A percentile compares a stretch with the other conserved stretches of the same genome.
Evolutionary conservation across 2,888 invertebrate species (phyloP).

Genomic region (Creontiades dilutus): DNA sequence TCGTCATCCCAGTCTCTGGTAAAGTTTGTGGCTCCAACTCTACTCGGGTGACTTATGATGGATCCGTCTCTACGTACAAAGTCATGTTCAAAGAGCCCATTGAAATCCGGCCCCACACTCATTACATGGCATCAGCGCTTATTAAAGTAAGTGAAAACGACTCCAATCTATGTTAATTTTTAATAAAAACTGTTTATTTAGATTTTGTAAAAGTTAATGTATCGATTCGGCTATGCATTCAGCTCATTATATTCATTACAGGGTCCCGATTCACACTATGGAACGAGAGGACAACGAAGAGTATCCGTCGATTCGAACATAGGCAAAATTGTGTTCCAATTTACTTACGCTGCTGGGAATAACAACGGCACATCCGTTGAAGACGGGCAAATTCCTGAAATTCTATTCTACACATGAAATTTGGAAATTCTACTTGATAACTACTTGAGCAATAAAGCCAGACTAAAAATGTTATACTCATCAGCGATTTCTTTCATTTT

Average conservation of each 20-base stretch:
- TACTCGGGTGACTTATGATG: slow-evolving; percentile 88
- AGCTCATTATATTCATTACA: slow-evolving; percentile 77
- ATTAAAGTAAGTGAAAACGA: slow-evolving; percentile 82
- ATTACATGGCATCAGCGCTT: slow-evolving; percentile 89
- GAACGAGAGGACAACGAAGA: slow-evolving; percentile 88
- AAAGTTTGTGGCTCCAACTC: slow-evolving; percentile 87
- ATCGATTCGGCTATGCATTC: no score
- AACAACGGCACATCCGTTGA: slow-evolving; percentile 92
- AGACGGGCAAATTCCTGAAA: slow-evolving; percentile 92
- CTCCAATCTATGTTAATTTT: no score
- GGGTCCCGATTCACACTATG: slow-evolving; percentile 94
- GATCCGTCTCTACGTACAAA: slow-evolving; percentile 87
- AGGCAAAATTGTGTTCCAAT: slow-evolving; percentile 89
- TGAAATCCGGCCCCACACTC: slow-evolving; percentile 87
- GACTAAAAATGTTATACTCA: background rate
- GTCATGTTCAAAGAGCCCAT: slow-evolving; percentile 92
- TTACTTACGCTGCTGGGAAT: slow-evolving; percentile 91
- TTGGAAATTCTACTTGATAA: slow-evolving; percentile 29
- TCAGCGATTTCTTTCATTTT: slow-evolving; percentile 21
- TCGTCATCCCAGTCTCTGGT: slow-evolving; percentile 87
- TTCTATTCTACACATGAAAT: slow-evolving; percentile 87
- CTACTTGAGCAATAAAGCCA: slow-evolving; percentile 40
- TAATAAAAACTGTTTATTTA: no score
- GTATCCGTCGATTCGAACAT: slow-evolving; percentile 87
- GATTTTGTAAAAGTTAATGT: no score